Evolutionary conservation across 2,797 vertebrate species (phyloP).

Genomic region (Borostomias antarcticus): DNA sequence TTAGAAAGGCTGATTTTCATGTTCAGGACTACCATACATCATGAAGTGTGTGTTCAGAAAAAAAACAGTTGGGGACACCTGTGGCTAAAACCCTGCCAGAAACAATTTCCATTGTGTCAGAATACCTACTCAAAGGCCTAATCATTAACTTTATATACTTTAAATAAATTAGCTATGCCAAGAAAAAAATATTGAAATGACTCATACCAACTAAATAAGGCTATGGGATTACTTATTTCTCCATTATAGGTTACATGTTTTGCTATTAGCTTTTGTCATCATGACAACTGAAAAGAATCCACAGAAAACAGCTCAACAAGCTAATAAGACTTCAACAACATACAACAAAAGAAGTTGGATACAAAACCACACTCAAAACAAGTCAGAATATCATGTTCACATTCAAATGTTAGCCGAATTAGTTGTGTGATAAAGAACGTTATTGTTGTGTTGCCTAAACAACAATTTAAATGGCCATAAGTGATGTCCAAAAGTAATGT

Average conservation of each 20-base stretch:
- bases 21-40: too few relatives aligned
- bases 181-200: background rate
- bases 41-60: too few relatives aligned
- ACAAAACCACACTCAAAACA: slow-evolving; percentile 59
- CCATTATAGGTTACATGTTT: background rate
- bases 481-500: background rate
- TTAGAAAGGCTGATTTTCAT: too few relatives aligned
- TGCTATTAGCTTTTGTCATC: slow-evolving; percentile 11
- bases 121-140: too few relatives aligned
- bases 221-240: background rate
- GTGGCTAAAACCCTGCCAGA: too few relatives aligned
- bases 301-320: slow-evolving; percentile 61
- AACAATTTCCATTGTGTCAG: too few relatives aligned
- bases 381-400: slow-evolving; percentile 21
- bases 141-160: background rate
- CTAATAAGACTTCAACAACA: slow-evolving; percentile 65
- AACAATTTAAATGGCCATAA: background rate
- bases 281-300: slow-evolving; percentile 27
- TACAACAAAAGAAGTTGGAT: slow-evolving; percentile 52
- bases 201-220: background rate
- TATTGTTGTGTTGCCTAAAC: background rate
- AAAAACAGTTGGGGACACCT: too few relatives aligned
- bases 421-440: background rate
- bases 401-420: background rate
- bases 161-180: background rate